A percentile compares a stretch with the other conserved stretches of the same genome.
These are phyloP conservation scores for Drosophila serrata DNA, from an alignment of 1,140 invertebrate species.

Conservation along the genomic window DNA sequence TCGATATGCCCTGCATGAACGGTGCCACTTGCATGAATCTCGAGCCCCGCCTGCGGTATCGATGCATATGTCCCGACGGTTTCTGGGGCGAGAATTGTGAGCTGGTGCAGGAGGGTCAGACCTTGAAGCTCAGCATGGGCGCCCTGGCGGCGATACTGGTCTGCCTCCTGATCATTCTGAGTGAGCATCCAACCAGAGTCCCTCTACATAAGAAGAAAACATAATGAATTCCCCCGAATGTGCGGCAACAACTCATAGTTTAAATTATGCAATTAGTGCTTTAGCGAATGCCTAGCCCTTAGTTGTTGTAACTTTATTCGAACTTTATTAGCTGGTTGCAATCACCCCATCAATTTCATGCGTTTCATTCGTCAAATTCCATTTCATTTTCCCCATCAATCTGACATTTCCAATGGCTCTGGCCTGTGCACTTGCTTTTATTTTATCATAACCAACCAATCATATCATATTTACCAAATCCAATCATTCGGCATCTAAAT, in stretches of 20 bases:
- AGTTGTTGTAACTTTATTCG: slow-evolving; percentile 31
- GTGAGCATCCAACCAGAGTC: slow-evolving; percentile 88
- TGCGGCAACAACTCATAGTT: slow-evolving; percentile 53
- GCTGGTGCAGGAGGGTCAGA: slow-evolving; percentile 95
- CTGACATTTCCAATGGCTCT: slow-evolving; percentile 19
- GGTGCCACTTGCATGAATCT: slow-evolving; percentile 95
- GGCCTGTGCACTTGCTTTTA: slow-evolving; percentile 34
- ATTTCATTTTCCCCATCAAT: slow-evolving; percentile 45
- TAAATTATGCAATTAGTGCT: slow-evolving; percentile 63
- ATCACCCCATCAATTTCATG: slow-evolving; percentile 42
- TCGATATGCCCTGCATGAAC: slow-evolving; percentile 96
- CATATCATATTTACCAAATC: slow-evolving; percentile 49
- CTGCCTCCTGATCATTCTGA: slow-evolving; percentile 96
- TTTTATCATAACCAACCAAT: slow-evolving; percentile 41
- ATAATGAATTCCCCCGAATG: slow-evolving; percentile 7
- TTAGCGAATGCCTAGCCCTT: slow-evolving; percentile 61
- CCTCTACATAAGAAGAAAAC: background rate
- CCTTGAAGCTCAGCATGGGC: slow-evolving; percentile 96
- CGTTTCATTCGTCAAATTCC: slow-evolving; percentile 32
- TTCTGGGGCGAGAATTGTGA: slow-evolving; percentile 98
- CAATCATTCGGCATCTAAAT: slow-evolving; percentile 63
- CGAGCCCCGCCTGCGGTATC: slow-evolving; percentile 93
- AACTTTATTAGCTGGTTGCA: slow-evolving; percentile 56
- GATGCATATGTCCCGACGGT: slow-evolving; percentile 94
- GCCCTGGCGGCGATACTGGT: slow-evolving; percentile 96